phyloP scores from a whole-genome alignment of 2,797 vertebrate genomes.

The Sebastes miniatus region DNA sequence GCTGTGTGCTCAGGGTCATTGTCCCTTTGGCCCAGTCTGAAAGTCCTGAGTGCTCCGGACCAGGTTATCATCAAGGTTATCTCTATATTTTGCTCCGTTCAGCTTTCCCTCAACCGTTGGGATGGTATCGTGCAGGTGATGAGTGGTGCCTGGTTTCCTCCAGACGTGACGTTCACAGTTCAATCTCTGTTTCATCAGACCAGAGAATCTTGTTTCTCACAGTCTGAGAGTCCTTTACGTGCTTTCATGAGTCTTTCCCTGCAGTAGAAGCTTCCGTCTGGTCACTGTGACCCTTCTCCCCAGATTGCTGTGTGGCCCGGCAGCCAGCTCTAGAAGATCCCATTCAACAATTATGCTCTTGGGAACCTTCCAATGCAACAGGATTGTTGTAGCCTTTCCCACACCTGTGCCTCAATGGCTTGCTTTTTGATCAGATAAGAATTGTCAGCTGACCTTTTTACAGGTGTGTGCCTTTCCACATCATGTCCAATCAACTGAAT shows the following conservation, averaged over 20 bases:
- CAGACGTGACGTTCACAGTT: accelerated
- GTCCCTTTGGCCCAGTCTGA: too few species aligned
- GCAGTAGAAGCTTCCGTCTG: too few species aligned
- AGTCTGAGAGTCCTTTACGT: background rate
- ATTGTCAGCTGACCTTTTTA: background rate
- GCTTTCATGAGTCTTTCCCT: too few species aligned
- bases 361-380: background rate
- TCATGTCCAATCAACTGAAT: background rate
- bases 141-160: too few species aligned
- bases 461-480: background rate
- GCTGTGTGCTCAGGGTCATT: accelerated
- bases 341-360: background rate
- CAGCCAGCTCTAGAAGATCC: background rate
- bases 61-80: background rate
- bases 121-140: too few species aligned
- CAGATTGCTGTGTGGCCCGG: accelerated
- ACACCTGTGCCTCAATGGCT: background rate
- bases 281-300: background rate
- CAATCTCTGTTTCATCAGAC: too few species aligned
- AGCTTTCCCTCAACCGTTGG: too few species aligned
- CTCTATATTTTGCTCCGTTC: accelerated
- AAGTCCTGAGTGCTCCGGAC: too few species aligned
- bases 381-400: background rate
- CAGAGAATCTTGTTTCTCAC: too few species aligned
- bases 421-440: background rate